These are phyloP conservation scores for Hydraecia micacea DNA, from an alignment of 2,888 invertebrate species.

Conservation along the genomic window DNA sequence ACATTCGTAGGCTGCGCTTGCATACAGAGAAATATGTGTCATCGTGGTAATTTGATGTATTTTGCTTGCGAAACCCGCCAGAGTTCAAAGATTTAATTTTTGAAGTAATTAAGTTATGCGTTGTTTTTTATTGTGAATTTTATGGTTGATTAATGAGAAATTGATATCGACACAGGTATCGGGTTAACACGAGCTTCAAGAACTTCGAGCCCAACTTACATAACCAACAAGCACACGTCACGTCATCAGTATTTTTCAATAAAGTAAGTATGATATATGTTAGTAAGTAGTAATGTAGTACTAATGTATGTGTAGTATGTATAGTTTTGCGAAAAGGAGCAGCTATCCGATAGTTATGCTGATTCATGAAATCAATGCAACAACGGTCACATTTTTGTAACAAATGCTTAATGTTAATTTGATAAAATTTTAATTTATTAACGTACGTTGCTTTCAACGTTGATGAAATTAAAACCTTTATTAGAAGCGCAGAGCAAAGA, in stretches of 20 bases:
- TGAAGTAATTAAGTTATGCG: conserved; percentile 18
- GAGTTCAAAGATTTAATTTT: conserved; percentile 7
- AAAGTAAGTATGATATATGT: no score
- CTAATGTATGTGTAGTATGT: not conserved
- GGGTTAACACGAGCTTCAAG: conserved; percentile 2
- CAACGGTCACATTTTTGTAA: not conserved
- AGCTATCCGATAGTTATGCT: not conserved
- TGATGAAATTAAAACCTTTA: conserved; percentile 10
- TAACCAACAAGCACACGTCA: not conserved
- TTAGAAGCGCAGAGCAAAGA: not conserved
- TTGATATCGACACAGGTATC: not conserved
- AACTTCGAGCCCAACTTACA: not conserved
- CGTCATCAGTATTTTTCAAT: not conserved
- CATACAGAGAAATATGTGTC: conserved; percentile 31
- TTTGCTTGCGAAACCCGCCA: conserved; percentile 14
- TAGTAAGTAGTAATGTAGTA: not conserved
- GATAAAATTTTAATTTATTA: not conserved
- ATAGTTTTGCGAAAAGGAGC: not conserved
- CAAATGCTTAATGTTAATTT: not conserved
- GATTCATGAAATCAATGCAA: not conserved
- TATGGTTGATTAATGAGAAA: conserved; percentile 11
- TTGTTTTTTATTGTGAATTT: not conserved
- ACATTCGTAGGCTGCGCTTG: conserved; percentile 20
- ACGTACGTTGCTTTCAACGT: not conserved
- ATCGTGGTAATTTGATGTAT: conserved; percentile 27